Base-by-base conservation (phyloP, 1,140 invertebrate species). In the Calliopsis andreniformis region DNA sequence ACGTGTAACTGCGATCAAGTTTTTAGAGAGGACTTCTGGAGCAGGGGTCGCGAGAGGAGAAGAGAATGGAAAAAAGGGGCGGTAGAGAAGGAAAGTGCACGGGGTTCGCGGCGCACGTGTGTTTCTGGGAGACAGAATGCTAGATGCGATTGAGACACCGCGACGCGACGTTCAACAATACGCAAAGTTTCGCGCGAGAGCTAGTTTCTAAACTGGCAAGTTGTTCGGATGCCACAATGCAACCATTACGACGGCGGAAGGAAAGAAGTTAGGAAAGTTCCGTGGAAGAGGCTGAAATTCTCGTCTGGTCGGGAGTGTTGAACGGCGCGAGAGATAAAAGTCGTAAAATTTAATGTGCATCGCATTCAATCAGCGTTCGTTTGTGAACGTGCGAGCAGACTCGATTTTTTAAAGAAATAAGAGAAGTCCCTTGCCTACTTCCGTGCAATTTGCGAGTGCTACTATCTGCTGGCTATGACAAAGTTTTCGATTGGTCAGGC, bases 241-340 rank as follows among this genome's bases (percentile, higher is more conserved):
- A 47, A n/a, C 72, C 66, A 80, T 82, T 82, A 81, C 68, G 66
- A 42, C 10, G 56, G n/a, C 43, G 55, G 25, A 56, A 45, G 69
- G 56, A 77, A 77, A 79, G 67, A 77, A 80, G 80, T 80, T 80
- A 20, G 62, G 23, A 68, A 80, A 82, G 72, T 82, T 82, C 67
- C 47, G 35, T 18, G 30, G 42, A 1, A 20, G 10, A 32, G n/a
- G 3, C 7, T 16, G 20, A 14, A 49, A 70, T 39, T 25, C 20
- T 61, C 16, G 45, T 42, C 18, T 18, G 23, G 12, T 16, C 10
- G 45, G 62, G 5, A 43, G 16, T 28, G 55, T 53, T 16, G 39
- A 32, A n/a, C n/a, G 6, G 1, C 0, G 35, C 25, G 14, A 45
- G 58, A 64, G 35, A 72, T 63, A 64, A 72, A 64, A 72, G 35